Evolutionary conservation across 2,797 vertebrate genomes (phyloP), one percentile per base, ranked within the genome.

Genomic region (Epinephelus malabaricus): DNA sequence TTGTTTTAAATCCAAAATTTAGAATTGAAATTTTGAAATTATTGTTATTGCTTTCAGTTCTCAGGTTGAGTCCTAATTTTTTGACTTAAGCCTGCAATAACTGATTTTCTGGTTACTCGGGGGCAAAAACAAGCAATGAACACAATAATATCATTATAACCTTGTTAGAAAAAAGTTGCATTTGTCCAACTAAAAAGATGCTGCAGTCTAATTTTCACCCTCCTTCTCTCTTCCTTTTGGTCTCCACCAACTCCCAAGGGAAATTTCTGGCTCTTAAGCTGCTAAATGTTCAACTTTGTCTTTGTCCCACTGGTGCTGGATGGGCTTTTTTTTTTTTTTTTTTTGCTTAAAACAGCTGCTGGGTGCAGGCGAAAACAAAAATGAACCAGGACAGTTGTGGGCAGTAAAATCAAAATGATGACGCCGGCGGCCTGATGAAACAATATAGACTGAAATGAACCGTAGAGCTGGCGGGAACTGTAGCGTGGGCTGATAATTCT

Each of bases 291-390:
- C 4, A 15, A 21, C 10, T 53, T 60, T 25, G 34, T 34, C 7
- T 25, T 21, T 38, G 30, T 64, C 27, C 8, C 2, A 13, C 56
- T 10, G 13, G 14, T 25, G 15, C 8, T 62, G n/a, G 27, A 4
- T 5, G 1, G 21, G 46, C 10, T 40, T 12, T 14, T 14, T 3
- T 0, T 40, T 12, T 14, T 14, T 3, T 0, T 34, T 47, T 46
- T 21, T 56, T 47, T 49, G 25, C 4, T 34, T 10, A 47, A 56
- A 64, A 38, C 30, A 65, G 60, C 25, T 55, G 47, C 11, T 3
- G 27, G 25, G n/a, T 13, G 34, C 34, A 34, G 10, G 25, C 19
- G 12, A 13, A 40, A 61, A 19, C 11, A 53, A 25, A 12, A n/a
- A 13, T 15, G 30, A 70, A 65, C 6, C 14, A 58, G 21, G 30